Conservation (phyloP, 1,140 invertebrate genomes). For the Neodiprion fabricii region DNA sequence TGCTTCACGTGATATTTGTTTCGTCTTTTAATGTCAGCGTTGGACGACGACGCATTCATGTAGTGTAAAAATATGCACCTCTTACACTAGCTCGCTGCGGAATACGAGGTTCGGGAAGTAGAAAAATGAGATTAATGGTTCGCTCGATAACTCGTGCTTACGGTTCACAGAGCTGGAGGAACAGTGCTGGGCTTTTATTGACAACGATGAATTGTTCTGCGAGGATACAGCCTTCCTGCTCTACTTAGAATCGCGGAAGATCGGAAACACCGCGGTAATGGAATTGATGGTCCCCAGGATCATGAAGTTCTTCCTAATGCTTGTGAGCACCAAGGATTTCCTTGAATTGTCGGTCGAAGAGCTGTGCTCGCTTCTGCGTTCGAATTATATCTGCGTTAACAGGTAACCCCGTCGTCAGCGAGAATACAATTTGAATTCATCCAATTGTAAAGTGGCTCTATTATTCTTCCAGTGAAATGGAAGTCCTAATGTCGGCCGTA, state of each 20-base stretch:
- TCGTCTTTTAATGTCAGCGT: background rate
- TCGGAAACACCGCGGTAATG: slow-evolving; percentile 66
- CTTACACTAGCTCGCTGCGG: no score
- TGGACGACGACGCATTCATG: no score
- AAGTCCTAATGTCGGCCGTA: slow-evolving; percentile 77
- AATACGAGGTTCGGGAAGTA: no score
- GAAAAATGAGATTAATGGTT: background rate
- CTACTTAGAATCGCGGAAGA: slow-evolving; percentile 67
- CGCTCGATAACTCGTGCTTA: slow-evolving; percentile 17
- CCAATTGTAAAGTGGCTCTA: background rate
- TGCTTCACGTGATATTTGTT: background rate
- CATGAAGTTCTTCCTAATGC: slow-evolving; percentile 73
- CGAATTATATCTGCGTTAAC: slow-evolving; percentile 74
- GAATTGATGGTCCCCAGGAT: slow-evolving; percentile 77
- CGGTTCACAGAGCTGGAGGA: slow-evolving; percentile 69
- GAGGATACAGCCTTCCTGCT: slow-evolving; percentile 75
- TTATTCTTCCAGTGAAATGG: slow-evolving; percentile 67
- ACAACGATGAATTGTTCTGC: slow-evolving; percentile 70
- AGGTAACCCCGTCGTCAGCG: slow-evolving; percentile 63
- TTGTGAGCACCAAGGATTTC: slow-evolving; percentile 75
- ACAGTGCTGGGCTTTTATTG: slow-evolving; percentile 76
- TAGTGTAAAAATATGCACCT: no score
- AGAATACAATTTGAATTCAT: background rate
- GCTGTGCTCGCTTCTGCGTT: slow-evolving; percentile 67
- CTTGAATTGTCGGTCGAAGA: slow-evolving; percentile 68